phyloP scores from a whole-genome alignment of 2,888 invertebrate genomes.

The Isoperla grammatica region DNA sequence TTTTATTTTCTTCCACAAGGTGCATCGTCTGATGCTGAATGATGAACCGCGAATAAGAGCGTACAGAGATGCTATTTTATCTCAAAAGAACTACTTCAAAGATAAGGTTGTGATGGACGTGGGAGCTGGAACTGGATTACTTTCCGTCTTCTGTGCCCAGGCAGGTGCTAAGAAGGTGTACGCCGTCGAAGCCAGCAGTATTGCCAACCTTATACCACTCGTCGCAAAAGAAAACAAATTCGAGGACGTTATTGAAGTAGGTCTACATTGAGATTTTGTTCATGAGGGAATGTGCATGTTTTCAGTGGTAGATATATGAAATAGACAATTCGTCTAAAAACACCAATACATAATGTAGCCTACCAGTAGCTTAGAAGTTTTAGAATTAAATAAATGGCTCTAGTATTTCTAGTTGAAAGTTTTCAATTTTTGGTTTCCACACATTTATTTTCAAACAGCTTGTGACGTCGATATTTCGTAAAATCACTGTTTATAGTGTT shows the following conservation, averaged over 20 bases:
- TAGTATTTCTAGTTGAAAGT: no score
- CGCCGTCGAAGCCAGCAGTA: slow-evolving; percentile 74
- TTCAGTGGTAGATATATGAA: neutral
- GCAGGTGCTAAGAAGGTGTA: slow-evolving; percentile 86
- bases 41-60: slow-evolving; percentile 70
- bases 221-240: slow-evolving; percentile 66
- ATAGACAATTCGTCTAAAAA: neutral
- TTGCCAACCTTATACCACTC: slow-evolving; percentile 58
- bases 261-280: neutral
- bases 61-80: slow-evolving; percentile 73
- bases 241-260: slow-evolving; percentile 59
- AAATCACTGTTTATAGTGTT: no score
- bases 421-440: no score
- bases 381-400: no score
- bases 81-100: slow-evolving; percentile 59
- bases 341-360: neutral
- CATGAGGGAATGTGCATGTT: neutral
- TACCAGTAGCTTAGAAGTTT: no score
- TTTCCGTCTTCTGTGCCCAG: slow-evolving; percentile 83
- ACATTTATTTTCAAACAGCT: no score
- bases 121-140: slow-evolving; percentile 79
- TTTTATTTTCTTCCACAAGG: slow-evolving; percentile 46
- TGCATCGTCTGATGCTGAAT: slow-evolving; percentile 74
- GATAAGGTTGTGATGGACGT: slow-evolving; percentile 81
- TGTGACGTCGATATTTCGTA: no score